Evolutionary conservation across 2,797 vertebrate species (phyloP).

Genomic region (Tolypeutes matacus): DNA sequence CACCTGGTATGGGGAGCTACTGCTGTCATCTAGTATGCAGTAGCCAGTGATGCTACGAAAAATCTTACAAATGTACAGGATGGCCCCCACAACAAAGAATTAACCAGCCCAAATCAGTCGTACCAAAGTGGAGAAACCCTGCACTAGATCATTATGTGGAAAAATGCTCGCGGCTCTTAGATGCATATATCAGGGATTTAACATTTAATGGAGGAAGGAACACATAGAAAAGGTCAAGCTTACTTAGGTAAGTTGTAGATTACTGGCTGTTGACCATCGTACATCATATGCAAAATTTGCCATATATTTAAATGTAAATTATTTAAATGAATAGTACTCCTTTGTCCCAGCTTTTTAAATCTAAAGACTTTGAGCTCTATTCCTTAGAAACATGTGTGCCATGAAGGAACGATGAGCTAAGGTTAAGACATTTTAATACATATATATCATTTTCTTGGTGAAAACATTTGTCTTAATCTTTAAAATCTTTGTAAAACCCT

Average conservation of each 20-base stretch:
- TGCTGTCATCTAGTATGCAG: neutral
- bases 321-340: conserved; percentile 15
- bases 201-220: neutral
- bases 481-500: conserved; percentile 86
- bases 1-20: neutral
- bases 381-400: neutral
- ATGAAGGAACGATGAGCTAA: neutral
- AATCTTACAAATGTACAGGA: rapidly evolving
- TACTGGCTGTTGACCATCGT: neutral
- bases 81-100: neutral
- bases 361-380: neutral
- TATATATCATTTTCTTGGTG: neutral
- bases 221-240: neutral
- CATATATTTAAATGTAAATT: neutral
- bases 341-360: neutral
- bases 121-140: neutral
- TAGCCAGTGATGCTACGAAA: no score
- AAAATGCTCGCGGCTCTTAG: neutral
- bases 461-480: conserved; percentile 72
- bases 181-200: neutral
- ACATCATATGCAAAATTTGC: neutral
- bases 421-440: neutral
- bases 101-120: neutral
- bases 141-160: neutral
- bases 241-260: neutral